Percentiles rank a stretch among this genome's conserved stretches.
Evolutionary conservation across 1,140 invertebrate genomes (phyloP).

Genomic region (Littorina saxatilis): DNA sequence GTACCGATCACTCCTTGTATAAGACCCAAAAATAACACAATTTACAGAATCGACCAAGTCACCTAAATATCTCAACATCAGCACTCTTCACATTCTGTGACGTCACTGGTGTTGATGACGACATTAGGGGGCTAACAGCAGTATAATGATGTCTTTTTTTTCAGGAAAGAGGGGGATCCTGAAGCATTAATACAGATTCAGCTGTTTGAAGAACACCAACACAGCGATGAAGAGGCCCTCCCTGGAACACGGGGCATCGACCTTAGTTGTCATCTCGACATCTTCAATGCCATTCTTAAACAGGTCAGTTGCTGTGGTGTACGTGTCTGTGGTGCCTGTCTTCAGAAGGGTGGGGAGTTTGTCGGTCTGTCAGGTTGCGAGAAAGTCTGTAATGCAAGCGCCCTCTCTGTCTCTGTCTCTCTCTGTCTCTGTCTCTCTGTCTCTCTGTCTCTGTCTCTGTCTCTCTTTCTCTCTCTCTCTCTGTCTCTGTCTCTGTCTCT

Average conservation of each 20-base stretch:
- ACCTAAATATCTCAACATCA: neutral
- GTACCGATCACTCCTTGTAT: neutral
- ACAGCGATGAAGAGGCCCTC: constrained; percentile 68
- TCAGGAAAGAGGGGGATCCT: constrained; percentile 55
- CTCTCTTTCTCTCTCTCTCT: too few relatives aligned
- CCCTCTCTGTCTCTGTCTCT: constrained; percentile 18
- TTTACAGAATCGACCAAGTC: neutral
- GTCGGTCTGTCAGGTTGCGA: too few relatives aligned
- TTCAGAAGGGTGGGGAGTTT: too few relatives aligned
- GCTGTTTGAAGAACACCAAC: constrained; percentile 67
- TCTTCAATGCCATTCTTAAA: constrained; percentile 71
- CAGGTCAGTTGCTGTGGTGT: constrained; percentile 54
- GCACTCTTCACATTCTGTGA: neutral
- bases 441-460: constrained; percentile 24
- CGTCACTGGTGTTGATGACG: neutral
- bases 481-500: too few relatives aligned
- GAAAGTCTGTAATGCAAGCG: too few relatives aligned
- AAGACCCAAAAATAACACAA: too few relatives aligned
- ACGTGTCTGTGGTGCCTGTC: neutral
- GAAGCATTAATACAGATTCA: constrained; percentile 67
- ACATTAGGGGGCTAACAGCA: neutral
- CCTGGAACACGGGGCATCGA: constrained; percentile 67
- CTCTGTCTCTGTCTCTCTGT: constrained; percentile 25
- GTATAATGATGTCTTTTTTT: neutral
- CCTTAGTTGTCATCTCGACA: constrained; percentile 65